Evolutionary conservation across 2,888 invertebrate species (phyloP).

Genomic region (Habroteleia sp.): DNA sequence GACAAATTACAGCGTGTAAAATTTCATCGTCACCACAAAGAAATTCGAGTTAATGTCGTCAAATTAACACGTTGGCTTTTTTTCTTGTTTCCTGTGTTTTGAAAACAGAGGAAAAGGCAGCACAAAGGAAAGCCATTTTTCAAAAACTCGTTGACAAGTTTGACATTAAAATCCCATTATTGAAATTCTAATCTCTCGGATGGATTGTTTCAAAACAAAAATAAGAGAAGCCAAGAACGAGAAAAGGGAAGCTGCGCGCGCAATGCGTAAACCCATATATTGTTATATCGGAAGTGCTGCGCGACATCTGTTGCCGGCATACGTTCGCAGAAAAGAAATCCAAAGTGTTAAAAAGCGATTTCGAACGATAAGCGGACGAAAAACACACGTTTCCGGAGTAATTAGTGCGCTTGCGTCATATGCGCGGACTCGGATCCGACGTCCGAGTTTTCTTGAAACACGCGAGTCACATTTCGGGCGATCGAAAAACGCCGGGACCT

Average conservation of each 20-base stretch:
- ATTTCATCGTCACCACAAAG: too few relatives aligned
- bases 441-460: conserved; percentile 51
- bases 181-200: conserved; percentile 3
- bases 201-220: neutral
- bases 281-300: conserved; percentile 35
- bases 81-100: too few relatives aligned
- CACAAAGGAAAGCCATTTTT: conserved; percentile 14
- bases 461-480: conserved; percentile 26
- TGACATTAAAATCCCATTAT: conserved; percentile 48
- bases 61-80: too few relatives aligned
- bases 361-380: conserved; percentile 41
- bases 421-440: conserved; percentile 46
- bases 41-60: too few relatives aligned
- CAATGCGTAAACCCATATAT: neutral
- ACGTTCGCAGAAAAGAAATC: conserved; percentile 43
- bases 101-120: too few relatives aligned
- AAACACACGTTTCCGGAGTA: conserved; percentile 42
- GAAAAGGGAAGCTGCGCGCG: neutral
- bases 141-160: conserved; percentile 32
- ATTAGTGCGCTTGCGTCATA: conserved; percentile 50
- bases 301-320: conserved; percentile 36
- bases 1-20: too few relatives aligned
- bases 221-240: too few relatives aligned
- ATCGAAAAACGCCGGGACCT: conserved; percentile 11
- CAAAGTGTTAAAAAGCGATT: conserved; percentile 59